phyloP scores from a whole-genome alignment of 2,888 invertebrate genomes.

The Hyppa rectilinea region DNA sequence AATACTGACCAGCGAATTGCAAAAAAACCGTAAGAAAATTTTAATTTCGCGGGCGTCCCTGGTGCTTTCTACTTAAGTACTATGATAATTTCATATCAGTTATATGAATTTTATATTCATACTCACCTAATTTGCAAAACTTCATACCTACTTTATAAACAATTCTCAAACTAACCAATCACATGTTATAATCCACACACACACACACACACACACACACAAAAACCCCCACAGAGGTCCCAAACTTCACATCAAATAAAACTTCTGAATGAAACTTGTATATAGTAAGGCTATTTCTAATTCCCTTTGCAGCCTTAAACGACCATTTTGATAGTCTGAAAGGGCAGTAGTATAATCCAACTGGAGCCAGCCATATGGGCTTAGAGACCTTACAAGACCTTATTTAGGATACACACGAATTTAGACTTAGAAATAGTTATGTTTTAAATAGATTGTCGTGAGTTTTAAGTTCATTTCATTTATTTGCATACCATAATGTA shows the following conservation, averaged over 20 bases:
- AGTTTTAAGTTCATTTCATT: too few species aligned
- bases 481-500: too few species aligned
- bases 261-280: constrained; percentile 41
- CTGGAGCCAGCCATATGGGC: constrained; percentile 35
- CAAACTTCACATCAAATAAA: constrained; percentile 24
- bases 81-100: too few species aligned
- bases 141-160: too few species aligned
- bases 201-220: constrained; percentile 16
- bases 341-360: constrained; percentile 40
- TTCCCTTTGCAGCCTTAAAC: constrained; percentile 51
- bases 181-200: neutral
- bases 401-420: constrained; percentile 19
- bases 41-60: too few species aligned
- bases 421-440: constrained; percentile 7
- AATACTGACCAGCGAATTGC: too few species aligned
- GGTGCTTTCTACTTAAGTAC: too few species aligned
- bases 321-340: constrained; percentile 45
- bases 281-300: constrained; percentile 44
- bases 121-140: too few species aligned
- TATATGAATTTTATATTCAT: too few species aligned
- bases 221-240: constrained; percentile 1
- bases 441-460: neutral
- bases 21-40: too few species aligned
- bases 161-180: constrained; percentile 3
- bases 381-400: constrained; percentile 28